These are phyloP conservation scores for Pygoscelis adeliae DNA, from an alignment of 2,113 vertebrate genomes.

Conservation along the genomic window DNA sequence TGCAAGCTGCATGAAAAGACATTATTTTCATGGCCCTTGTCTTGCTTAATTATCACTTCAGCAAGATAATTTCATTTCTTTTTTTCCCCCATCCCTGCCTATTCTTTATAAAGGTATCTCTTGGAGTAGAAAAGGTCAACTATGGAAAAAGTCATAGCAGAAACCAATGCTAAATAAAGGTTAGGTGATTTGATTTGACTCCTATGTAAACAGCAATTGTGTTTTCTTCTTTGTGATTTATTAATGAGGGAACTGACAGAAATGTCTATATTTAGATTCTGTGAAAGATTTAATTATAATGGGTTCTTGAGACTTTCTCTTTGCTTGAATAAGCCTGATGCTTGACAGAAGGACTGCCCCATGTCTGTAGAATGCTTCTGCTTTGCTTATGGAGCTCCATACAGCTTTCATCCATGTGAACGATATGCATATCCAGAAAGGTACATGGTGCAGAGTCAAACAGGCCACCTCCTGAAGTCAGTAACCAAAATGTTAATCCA, in stretches of 20 bases:
- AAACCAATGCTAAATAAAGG: constrained; percentile 26
- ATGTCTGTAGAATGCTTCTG: not conserved
- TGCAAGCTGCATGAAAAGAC: not conserved
- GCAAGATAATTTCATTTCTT: constrained; percentile 16
- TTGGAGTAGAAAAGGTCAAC: constrained; percentile 28
- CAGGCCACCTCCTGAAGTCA: not conserved
- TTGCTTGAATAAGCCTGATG: not conserved
- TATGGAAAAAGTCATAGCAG: not conserved
- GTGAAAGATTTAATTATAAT: not conserved
- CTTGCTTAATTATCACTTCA: constrained; percentile 50
- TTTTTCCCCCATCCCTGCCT: not conserved
- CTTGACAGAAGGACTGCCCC: not conserved
- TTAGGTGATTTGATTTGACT: constrained; percentile 23
- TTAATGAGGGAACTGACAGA: constrained; percentile 24
- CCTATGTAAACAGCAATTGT: not conserved
- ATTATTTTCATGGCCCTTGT: constrained; percentile 13
- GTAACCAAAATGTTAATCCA: not conserved
- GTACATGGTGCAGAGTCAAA: not conserved
- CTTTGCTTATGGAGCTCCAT: not conserved
- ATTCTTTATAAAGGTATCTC: not conserved
- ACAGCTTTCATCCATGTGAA: not conserved
- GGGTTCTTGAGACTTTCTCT: not conserved
- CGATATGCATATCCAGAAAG: not conserved
- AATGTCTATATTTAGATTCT: not conserved
- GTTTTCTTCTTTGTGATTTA: not conserved